Conservation (phyloP, 1,140 invertebrate genomes). For the Belonocnema kinseyi region DNA sequence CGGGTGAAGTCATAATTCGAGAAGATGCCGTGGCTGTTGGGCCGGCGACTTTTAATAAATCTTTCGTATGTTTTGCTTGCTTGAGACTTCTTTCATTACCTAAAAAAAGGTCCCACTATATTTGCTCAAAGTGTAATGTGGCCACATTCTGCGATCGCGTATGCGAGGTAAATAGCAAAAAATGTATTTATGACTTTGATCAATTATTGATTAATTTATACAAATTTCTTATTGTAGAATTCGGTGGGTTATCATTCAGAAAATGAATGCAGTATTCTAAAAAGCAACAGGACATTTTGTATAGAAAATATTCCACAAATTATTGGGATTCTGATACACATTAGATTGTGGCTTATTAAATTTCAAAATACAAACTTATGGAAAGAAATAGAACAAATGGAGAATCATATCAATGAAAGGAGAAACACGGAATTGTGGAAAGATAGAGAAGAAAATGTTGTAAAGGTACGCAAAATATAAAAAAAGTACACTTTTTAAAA, state of each 20-base stretch:
- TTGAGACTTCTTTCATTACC: conserved; percentile 72
- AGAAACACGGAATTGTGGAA: conserved; percentile 74
- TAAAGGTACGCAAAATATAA: conserved; percentile 69
- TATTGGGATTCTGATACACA: conserved; percentile 74
- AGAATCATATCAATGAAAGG: conserved; percentile 77
- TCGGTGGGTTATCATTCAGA: conserved; percentile 64
- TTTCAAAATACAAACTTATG: conserved; percentile 73
- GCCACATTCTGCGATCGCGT: conserved; percentile 76
- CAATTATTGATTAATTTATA: neutral
- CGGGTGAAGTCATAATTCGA: conserved; percentile 79
- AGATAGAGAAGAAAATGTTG: conserved; percentile 74
- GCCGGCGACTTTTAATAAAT: conserved; percentile 72
- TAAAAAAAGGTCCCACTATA: conserved; percentile 41
- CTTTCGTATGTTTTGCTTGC: conserved; percentile 80
- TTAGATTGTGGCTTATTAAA: conserved; percentile 76
- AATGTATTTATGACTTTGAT: conserved; percentile 31
- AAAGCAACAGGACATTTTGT: conserved; percentile 64
- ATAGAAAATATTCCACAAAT: conserved; percentile 67
- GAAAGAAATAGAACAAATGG: conserved; percentile 75
- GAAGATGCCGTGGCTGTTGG: conserved; percentile 79
- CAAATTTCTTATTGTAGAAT: conserved; percentile 64
- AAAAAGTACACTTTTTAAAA: no score
- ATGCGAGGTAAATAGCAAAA: conserved; percentile 66
- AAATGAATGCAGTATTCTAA: conserved; percentile 76
- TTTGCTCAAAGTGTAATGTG: conserved; percentile 76